These are phyloP conservation scores for Idaea dimidiata DNA, from an alignment of 2,888 invertebrate species.

Conservation along the genomic window DNA sequence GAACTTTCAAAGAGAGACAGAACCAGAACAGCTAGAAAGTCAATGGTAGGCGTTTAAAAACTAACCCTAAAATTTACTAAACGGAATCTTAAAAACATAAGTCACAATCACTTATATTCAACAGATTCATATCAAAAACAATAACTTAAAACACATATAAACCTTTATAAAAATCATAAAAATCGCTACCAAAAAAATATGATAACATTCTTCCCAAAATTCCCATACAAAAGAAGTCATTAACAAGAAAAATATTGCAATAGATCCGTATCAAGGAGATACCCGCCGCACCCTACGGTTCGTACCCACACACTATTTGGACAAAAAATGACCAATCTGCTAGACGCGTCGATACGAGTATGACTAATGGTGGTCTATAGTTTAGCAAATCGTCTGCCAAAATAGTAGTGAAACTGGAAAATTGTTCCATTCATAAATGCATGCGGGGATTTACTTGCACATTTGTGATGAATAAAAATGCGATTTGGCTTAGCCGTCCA, in stretches of 20 bases:
- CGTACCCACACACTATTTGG: conserved; percentile 48
- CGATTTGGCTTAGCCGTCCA: conserved; percentile 46
- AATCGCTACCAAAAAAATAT: neutral
- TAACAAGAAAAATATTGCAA: conserved; percentile 29
- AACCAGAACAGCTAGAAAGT: no score
- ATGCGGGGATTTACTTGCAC: conserved; percentile 59
- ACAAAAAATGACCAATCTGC: conserved; percentile 73
- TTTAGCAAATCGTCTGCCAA: conserved; percentile 74
- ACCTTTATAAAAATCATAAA: neutral
- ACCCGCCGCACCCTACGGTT: conserved; percentile 51
- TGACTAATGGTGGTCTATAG: conserved; percentile 70
- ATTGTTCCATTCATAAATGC: conserved; percentile 77
- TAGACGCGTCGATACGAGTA: conserved; percentile 65
- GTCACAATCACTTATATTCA: neutral
- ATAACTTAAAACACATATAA: neutral
- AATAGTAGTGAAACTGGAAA: conserved; percentile 72
- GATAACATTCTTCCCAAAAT: neutral
- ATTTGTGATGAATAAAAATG: conserved; percentile 69
- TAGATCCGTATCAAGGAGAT: conserved; percentile 32
- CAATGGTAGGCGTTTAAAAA: no score
- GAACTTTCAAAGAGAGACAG: no score
- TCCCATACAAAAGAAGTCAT: neutral
- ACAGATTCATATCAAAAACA: neutral
- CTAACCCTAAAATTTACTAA: neutral
- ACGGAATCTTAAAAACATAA: neutral